Conservation (phyloP, 1,140 invertebrate species). For the Drosophila sechellia region DNA sequence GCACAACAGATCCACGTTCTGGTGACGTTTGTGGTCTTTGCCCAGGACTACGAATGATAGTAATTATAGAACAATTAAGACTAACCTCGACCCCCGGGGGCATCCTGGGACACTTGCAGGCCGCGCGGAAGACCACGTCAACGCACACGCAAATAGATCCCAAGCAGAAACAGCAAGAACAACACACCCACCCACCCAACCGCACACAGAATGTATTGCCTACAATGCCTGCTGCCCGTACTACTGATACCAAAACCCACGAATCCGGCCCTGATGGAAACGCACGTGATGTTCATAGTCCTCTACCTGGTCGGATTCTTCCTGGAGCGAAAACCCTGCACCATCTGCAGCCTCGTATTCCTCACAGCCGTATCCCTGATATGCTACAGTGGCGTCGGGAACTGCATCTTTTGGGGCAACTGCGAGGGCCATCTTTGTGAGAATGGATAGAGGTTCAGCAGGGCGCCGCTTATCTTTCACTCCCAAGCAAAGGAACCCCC, state of each 20-base stretch:
- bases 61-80: conserved; percentile 58
- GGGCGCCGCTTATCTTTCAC: background rate
- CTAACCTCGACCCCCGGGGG: conserved; percentile 8
- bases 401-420: conserved; percentile 96
- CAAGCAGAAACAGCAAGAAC: background rate
- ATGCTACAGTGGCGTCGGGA: conserved; percentile 97
- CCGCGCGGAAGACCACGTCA: conserved; percentile 28
- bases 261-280: conserved; percentile 96
- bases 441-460: conserved; percentile 84
- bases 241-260: conserved; percentile 98
- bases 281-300: conserved; percentile 98
- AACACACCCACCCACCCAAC: conserved; percentile 8
- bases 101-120: conserved; percentile 16
- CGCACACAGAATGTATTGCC: conserved; percentile 94
- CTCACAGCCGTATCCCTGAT: conserved; percentile 95
- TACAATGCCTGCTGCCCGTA: conserved; percentile 99
- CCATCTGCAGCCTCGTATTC: conserved; percentile 97
- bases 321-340: conserved; percentile 97
- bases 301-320: conserved; percentile 97
- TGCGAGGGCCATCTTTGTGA: conserved; percentile 91
- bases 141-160: conserved; percentile 27
- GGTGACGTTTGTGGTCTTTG: conserved; percentile 39
- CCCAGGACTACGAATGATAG: conserved; percentile 49
- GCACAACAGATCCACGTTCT: background rate
- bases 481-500: background rate